Conservation (phyloP, 2,797 vertebrate species). For the Rallus crepitans region DNA sequence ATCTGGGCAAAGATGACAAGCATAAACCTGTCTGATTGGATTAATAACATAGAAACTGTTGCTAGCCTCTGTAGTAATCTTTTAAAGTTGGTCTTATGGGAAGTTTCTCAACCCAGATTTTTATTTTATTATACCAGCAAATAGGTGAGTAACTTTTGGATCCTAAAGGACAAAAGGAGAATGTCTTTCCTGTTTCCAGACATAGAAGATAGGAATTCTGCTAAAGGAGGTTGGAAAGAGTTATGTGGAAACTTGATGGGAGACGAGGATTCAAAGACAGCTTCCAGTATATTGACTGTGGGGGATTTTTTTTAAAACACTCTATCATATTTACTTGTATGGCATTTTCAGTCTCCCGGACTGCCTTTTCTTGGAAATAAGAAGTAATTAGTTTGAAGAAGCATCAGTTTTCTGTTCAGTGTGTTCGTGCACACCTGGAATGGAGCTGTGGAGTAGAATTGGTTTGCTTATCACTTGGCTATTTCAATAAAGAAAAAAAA, state of each 20-base stretch:
- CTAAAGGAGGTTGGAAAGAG: not conserved
- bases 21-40: slow-evolving; percentile 28
- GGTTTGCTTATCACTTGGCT: slow-evolving; percentile 2
- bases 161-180: not conserved
- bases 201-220: not conserved
- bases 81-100: slow-evolving; percentile 29
- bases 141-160: slow-evolving; percentile 25
- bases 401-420: not conserved
- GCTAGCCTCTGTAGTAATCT: not conserved
- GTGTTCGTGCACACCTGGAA: not conserved
- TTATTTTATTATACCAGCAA: not conserved
- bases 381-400: slow-evolving; percentile 6
- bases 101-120: slow-evolving; percentile 11
- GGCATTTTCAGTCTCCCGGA: not conserved
- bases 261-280: not conserved
- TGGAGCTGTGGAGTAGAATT: slow-evolving; percentile 14
- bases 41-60: slow-evolving; percentile 51
- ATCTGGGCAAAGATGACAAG: slow-evolving; percentile 48
- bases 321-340: not conserved
- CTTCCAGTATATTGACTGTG: not conserved
- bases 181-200: not conserved
- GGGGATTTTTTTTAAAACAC: not conserved
- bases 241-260: not conserved
- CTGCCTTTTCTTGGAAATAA: slow-evolving; percentile 24
- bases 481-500: slow-evolving; percentile 10